Conservation (phyloP, 2,113 vertebrate genomes). For the Sciurus niger region DNA sequence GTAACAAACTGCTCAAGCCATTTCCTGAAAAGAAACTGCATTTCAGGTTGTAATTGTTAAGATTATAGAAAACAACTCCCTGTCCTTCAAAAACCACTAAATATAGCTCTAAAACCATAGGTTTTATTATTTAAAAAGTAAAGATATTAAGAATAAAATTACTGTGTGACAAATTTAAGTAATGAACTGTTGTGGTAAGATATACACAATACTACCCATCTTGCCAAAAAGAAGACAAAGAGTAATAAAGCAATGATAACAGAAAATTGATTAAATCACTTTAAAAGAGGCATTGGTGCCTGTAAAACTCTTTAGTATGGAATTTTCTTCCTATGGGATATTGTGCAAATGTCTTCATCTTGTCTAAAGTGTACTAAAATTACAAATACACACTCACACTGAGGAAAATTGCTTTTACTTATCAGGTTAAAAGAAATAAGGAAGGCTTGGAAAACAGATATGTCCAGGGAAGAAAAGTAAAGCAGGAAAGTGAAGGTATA, state of each 20-base stretch:
- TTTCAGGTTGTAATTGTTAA: conserved; percentile 68
- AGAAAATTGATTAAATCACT: conserved; percentile 74
- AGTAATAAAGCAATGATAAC: conserved; percentile 64
- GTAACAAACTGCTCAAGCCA: conserved; percentile 53
- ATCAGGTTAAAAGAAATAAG: conserved; percentile 55
- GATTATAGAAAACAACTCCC: conserved; percentile 75
- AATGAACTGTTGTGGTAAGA: conserved; percentile 33
- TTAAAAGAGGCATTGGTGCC: conserved; percentile 28
- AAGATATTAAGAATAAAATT: conserved; percentile 68
- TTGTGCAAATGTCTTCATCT: conserved; percentile 55
- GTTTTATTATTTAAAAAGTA: conserved; percentile 48
- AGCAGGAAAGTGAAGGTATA: conserved; percentile 69
- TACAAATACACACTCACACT: conserved; percentile 60
- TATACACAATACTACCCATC: conserved; percentile 27
- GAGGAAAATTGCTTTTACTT: conserved; percentile 75
- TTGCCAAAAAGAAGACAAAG: conserved; percentile 63
- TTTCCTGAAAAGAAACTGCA: conserved; percentile 72
- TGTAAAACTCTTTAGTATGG: conserved; percentile 56
- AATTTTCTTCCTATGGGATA: conserved; percentile 52
- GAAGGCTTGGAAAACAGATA: conserved; percentile 68
- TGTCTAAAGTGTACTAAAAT: conserved; percentile 65
- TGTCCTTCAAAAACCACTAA: conserved; percentile 68
- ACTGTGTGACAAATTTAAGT: conserved; percentile 57
- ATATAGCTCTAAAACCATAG: conserved; percentile 32
- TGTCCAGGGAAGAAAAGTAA: conserved; percentile 69